Base-by-base conservation (phyloP, 2,888 invertebrate species). In the Cybosia mesomella region DNA sequence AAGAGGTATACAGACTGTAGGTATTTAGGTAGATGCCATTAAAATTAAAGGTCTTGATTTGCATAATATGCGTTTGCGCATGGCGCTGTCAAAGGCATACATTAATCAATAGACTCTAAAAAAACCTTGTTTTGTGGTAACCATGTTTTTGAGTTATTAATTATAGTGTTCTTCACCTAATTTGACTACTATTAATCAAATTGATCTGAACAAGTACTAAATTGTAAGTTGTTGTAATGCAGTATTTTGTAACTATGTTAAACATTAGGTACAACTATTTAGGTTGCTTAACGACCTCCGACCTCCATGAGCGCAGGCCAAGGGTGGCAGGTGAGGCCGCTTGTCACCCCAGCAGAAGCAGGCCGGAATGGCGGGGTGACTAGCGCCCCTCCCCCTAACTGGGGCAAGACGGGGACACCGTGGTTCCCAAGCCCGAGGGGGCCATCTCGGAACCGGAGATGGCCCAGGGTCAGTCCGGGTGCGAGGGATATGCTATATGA, bases 121-220 rank as follows among this genome's bases (percentile, higher is more conserved):
- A n/a, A 9, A 55, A 2, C 55, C 28, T 55, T 28, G 28, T 15
- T 8, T 13, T 3, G 18, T 15, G 15, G 49, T 15, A 28, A 28
- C 15, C 24, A 28, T 61, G 5, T 61, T 28, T 28, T 39, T 32
- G 21, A 28, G 22, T 49, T 11, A 24, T 43, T 60, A 39, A 60
- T 39, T 55, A 66, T 28, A n/a, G 22, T 61, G 22, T 11, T 57
- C 34, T 62, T 67, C 57, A 58, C 32, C 62, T 34, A 62, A 49
- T 57, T 57, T 61, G 18, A 13, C 22, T 32, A 28, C 39, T 8
- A 66, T 66, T 54, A 60, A 55, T 66, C 53, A 54, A 59, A 36
- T 24, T 22, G 22, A 8, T 55, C 15, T 0, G 8, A 18, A 28
- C 28, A 22, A 22, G 24, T 24, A 55, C 13, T 15, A 55, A 55